Base-by-base conservation (phyloP, 2,113 vertebrate species). In the Chroicocephalus ridibundus region DNA sequence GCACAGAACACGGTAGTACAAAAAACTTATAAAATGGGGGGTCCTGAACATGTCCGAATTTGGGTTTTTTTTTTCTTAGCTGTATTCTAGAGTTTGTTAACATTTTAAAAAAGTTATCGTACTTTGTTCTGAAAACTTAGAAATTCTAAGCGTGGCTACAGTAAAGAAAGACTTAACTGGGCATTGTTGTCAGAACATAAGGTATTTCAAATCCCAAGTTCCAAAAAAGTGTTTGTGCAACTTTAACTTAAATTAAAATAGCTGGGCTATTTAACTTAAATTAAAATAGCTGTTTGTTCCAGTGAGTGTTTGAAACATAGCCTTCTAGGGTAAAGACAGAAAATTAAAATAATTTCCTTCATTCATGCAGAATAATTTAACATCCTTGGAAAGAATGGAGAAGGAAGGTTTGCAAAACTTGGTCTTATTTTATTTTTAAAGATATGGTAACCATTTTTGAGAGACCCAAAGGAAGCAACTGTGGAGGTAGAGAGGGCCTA, bases 291-390 rank as follows among this genome's bases (percentile, higher is more conserved):
- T 86, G 42, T 47, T 55, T 75, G 62, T 72, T 90, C n/a, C 36
- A 65, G 58, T 10, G 52, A 60, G 40, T 46, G 3, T 71, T 40
- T 46, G 58, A 79, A 90, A 69, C 71, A 40, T 68, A 75, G 36
- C 91, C 94, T 95, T 96, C 62, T 91, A 95, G 55, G 89, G 93
- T 77, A 93, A 95, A 72, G 87, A 72, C 5, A 72, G 83, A 91
- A 91, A 94, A 92, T 69, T 5, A 16, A 40, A 55, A 34, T 74
- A 29, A 77, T 79, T 81, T 71, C 24, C 24, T 93, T 69, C 52
- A 66, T 89, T 96, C 38, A 10, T 25, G 24, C 46, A 77, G 42
- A 86, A 61, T 76, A 42, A 49, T 65, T 69, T n/a, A 29, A 29
- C 44, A 13, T 71, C 36, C 46, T 82, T 80, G 66, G 78, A 70